Evolutionary conservation across 1,140 invertebrate species (phyloP).

Genomic region (Heterodera schachtii): DNA sequence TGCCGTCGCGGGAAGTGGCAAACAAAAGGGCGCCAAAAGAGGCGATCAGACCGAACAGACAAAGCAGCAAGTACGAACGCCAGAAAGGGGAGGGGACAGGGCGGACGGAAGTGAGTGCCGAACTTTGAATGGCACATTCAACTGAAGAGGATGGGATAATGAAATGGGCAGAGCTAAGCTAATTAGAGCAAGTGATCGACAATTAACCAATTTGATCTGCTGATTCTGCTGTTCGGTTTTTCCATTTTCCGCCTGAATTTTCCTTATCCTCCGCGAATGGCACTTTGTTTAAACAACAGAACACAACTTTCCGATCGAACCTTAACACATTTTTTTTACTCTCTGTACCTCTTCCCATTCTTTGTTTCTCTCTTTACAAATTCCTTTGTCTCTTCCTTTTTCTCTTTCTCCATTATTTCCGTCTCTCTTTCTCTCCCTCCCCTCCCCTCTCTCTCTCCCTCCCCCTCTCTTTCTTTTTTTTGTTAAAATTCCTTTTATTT

Average conservation of each 20-base stretch:
- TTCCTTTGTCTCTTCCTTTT: too few species aligned
- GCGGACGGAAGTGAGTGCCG: neutral
- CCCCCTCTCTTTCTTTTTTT: too few species aligned
- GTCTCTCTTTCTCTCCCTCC: too few species aligned
- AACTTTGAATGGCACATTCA: constrained; percentile 10
- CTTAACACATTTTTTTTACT: constrained; percentile 4
- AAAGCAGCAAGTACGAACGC: constrained; percentile 19
- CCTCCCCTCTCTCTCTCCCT: too few species aligned
- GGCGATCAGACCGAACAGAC: constrained; percentile 26
- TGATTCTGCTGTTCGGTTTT: neutral
- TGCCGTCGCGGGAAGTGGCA: neutral
- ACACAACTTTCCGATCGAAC: constrained; percentile 15
- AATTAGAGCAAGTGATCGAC: too few species aligned
- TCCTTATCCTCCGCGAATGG: neutral
- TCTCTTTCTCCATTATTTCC: too few species aligned
- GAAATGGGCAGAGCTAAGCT: neutral
- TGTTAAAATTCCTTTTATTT: too few species aligned
- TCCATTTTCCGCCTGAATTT: neutral
- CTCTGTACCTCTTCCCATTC: neutral
- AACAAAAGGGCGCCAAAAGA: constrained; percentile 17
- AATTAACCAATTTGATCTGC: neutral
- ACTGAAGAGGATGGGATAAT: neutral
- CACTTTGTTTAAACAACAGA: neutral
- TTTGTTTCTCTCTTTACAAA: constrained; percentile 15
- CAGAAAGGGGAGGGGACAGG: constrained; percentile 9